Base-by-base conservation (phyloP, 2,888 invertebrate genomes). In the Euclidia mi region DNA sequence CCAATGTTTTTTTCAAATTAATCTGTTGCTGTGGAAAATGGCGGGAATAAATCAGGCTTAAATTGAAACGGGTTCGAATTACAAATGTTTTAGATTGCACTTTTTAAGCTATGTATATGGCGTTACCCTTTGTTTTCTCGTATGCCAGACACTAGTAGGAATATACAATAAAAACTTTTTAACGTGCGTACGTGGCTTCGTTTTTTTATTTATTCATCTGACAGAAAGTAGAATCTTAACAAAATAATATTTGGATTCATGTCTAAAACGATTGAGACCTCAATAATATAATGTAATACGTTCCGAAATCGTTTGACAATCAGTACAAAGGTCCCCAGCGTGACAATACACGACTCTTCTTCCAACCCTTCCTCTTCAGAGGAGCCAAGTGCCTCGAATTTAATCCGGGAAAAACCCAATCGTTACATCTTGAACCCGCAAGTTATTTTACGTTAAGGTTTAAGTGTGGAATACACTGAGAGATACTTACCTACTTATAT, bases 381-480 rank as follows among this genome's bases (percentile, higher is more conserved):
- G 60, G 57, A 64, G 44, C 41, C 60, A 53, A 66, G 70, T 70
- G 66, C 63, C 66, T 66, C 51, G 67, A 74, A 76, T 76, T 76
- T 74, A 72, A 76, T 76, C 61, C 62, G 43, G 61, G 76, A 70
- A 74, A 74, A 76, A 74, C 66, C 66, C 73, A 70, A 74, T 73
- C 60, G 68, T 63, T 68, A 68, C 64, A 62, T 68, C 75, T 66
- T 71, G 71, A 76, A 64, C 68, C 78, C 69, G 41, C 52, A 64
- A 75, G 73, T 64, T 64, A 63, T 67, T 67, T 72, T 76, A 78
- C 71, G 76, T 71, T 65, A 69, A 65, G 49, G 32, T 41, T 63
- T 61, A 61, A 52, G 76, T 67, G 11, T 53, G 64, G 11, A 43
- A 56, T 48, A 76, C 73, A 79, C 66, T 50, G 65, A 43, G 78